Conservation (phyloP, 1,140 invertebrate species). For the Rhagoletis pomonella region DNA sequence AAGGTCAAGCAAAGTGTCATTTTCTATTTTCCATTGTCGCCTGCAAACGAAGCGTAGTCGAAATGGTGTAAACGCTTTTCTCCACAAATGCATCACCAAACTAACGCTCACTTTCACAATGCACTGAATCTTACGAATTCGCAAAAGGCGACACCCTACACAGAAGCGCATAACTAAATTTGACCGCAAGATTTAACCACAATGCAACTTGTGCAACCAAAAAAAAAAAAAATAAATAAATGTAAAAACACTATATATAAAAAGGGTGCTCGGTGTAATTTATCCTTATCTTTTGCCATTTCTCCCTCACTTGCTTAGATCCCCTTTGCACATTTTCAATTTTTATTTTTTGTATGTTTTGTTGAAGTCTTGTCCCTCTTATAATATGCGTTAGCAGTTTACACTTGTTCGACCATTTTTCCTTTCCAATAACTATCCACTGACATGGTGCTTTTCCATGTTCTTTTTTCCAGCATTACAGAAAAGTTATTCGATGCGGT, state of each 20-base stretch:
- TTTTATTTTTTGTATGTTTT: too few species aligned
- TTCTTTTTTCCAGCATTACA: neutral
- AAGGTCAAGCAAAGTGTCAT: constrained; percentile 12
- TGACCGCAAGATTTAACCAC: neutral
- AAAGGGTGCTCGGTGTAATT: neutral
- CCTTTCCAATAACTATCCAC: constrained; percentile 25
- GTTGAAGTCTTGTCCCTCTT: neutral
- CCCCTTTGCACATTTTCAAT: too few species aligned
- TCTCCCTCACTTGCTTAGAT: neutral
- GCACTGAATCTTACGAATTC: too few species aligned
- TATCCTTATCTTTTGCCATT: neutral
- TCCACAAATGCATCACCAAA: neutral
- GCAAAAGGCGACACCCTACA: too few species aligned
- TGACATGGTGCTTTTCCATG: neutral
- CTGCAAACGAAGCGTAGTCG: neutral
- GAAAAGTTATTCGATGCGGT: neutral
- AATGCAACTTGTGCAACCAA: neutral
- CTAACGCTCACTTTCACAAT: too few species aligned
- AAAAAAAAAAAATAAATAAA: too few species aligned
- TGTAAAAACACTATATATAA: neutral
- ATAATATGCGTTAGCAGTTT: constrained; percentile 9
- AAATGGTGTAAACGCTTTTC: neutral
- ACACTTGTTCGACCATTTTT: constrained; percentile 26
- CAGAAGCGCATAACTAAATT: neutral
- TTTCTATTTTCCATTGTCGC: neutral